These are phyloP conservation scores for Engystomops pustulosus DNA, from an alignment of 2,113 vertebrate genomes.

Conservation along the genomic window DNA sequence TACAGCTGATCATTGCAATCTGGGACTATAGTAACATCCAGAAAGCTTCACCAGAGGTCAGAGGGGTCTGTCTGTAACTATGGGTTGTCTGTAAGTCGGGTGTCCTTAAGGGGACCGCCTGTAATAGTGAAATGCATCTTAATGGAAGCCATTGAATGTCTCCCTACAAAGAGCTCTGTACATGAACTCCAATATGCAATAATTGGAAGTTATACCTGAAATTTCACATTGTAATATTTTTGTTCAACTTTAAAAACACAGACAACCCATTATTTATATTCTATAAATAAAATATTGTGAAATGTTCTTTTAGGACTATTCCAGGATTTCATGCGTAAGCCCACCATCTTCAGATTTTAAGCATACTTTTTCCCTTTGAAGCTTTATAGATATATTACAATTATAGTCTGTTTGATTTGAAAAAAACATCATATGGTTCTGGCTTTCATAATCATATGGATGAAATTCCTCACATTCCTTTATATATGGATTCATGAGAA, in stretches of 20 bases:
- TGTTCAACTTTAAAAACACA: background rate
- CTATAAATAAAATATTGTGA: background rate
- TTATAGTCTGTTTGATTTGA: background rate
- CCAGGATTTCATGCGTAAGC: background rate
- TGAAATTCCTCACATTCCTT: slow-evolving; percentile 37
- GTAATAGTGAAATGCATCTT: too few relatives aligned
- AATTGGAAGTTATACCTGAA: background rate
- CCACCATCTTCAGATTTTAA: background rate
- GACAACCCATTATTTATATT: background rate
- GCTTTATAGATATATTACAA: background rate
- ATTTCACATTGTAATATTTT: background rate
- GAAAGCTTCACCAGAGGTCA: too few relatives aligned
- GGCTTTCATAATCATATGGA: slow-evolving; percentile 5
- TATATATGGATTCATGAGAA: slow-evolving; percentile 45
- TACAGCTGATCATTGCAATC: too few relatives aligned
- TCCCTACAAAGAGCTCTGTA: background rate
- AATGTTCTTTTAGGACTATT: background rate
- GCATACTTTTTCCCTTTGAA: background rate
- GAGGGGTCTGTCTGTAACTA: too few relatives aligned
- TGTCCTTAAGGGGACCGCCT: too few relatives aligned
- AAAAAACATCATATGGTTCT: slow-evolving; percentile 25
- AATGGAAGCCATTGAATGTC: background rate
- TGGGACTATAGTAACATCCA: too few relatives aligned
- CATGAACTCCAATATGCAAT: background rate
- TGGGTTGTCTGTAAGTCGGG: too few relatives aligned